Evolutionary conservation across 2,797 vertebrate genomes (phyloP).

Genomic region (Lagocephalus sceleratus): DNA sequence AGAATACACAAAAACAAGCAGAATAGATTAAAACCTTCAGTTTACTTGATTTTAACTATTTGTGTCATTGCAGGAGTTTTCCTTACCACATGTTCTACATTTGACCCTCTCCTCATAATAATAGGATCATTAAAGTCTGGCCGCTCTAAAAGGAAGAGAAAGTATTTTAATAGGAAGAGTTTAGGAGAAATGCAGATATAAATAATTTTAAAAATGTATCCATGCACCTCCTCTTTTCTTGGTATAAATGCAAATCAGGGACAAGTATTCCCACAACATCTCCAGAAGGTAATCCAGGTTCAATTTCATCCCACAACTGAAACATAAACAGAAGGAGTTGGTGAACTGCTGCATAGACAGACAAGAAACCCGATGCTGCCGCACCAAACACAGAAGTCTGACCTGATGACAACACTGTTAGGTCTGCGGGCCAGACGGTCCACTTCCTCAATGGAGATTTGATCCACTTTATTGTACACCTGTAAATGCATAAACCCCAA

Average conservation of each 20-base stretch:
- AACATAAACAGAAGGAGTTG: neutral
- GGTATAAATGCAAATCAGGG: constrained; percentile 95
- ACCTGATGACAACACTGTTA: constrained; percentile 96
- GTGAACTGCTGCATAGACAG: neutral
- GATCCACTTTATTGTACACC: constrained; percentile 99
- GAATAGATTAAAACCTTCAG: neutral
- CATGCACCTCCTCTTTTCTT: constrained; percentile 93
- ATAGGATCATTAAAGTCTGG: constrained; percentile 95
- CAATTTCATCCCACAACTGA: constrained; percentile 96
- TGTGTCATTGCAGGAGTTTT: neutral
- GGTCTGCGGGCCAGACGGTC: constrained; percentile 87
- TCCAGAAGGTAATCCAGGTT: constrained; percentile 96
- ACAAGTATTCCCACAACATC: constrained; percentile 92
- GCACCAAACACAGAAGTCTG: constrained; percentile 1
- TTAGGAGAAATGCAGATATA: neutral
- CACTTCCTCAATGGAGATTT: constrained; percentile 98
- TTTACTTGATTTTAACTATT: neutral
- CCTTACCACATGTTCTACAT: constrained; percentile 93
- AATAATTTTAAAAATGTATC: neutral
- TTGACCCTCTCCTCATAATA: constrained; percentile 92
- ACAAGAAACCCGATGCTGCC: neutral
- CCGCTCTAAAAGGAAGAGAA: constrained; percentile 77
- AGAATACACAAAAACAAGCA: neutral
- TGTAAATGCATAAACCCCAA: constrained; percentile 50
- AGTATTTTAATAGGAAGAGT: neutral